phyloP scores from a whole-genome alignment of 2,797 vertebrate genomes.

The Muraenolepis orangiensis region DNA sequence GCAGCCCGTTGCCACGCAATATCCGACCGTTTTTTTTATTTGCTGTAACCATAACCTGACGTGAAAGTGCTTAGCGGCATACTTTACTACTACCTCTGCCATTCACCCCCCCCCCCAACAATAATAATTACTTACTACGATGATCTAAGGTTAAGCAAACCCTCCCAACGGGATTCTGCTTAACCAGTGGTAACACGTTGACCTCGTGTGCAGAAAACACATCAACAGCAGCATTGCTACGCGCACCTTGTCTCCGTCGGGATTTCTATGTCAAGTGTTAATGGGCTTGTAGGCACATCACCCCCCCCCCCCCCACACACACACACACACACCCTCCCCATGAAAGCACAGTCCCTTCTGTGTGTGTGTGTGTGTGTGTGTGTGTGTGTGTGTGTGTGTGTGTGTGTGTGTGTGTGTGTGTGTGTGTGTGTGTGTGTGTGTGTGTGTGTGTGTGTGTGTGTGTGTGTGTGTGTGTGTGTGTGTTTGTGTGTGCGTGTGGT shows the following conservation, averaged over 20 bases:
- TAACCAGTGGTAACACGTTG: constrained; percentile 2
- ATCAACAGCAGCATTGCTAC: constrained; percentile 43
- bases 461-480: not conserved
- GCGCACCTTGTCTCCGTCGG: constrained; percentile 61
- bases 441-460: no score
- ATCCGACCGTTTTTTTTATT: not conserved
- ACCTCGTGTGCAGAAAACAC: not conserved
- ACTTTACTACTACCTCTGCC: not conserved
- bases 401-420: no score
- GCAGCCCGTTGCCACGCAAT: not conserved
- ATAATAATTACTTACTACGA: constrained; percentile 1
- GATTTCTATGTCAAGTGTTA: constrained; percentile 68
- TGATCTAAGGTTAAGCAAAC: not conserved
- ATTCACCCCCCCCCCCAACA: not conserved
- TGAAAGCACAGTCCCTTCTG: not conserved
- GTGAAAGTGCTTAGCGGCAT: not conserved
- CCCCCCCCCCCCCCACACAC: not conserved
- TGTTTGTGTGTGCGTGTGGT: not conserved
- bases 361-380: not conserved
- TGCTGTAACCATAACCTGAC: no score
- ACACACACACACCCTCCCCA: not conserved
- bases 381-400: no score
- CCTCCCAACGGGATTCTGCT: not conserved
- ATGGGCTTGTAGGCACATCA: constrained; percentile 50
- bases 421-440: no score